Evolutionary conservation across 2,797 vertebrate genomes (phyloP).

Genomic region (Chaenodraco wilsoni): DNA sequence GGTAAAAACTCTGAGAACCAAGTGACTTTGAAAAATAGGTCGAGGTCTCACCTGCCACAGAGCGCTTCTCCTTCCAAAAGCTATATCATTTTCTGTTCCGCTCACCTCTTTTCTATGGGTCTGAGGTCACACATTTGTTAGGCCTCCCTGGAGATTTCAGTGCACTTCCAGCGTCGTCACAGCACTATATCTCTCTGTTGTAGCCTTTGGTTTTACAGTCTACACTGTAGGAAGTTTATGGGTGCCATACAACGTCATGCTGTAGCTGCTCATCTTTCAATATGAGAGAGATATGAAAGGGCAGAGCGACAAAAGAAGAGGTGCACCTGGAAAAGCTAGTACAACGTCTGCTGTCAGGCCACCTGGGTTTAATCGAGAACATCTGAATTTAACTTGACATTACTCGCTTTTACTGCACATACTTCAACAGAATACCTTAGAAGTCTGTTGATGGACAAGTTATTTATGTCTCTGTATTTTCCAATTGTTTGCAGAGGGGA

Average conservation of each 20-base stretch:
- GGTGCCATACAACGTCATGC: slow-evolving; percentile 64
- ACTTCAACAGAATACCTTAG: slow-evolving; percentile 34
- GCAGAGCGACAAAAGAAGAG: slow-evolving; percentile 58
- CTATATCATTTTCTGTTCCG: slow-evolving; percentile 63
- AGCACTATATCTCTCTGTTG: slow-evolving; percentile 63
- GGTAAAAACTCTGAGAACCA: slow-evolving; percentile 60
- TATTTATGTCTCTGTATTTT: slow-evolving; percentile 25
- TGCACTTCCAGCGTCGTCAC: slow-evolving; percentile 48
- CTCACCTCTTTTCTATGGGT: slow-evolving; percentile 52
- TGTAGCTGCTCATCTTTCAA: slow-evolving; percentile 62
- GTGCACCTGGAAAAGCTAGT: slow-evolving; percentile 55
- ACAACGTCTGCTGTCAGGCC: slow-evolving; percentile 42
- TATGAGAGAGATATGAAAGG: slow-evolving; percentile 68
- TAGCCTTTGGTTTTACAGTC: slow-evolving; percentile 72
- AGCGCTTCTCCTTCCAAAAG: slow-evolving; percentile 56
- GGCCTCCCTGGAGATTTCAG: slow-evolving; percentile 59
- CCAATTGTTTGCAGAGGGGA: slow-evolving; percentile 33
- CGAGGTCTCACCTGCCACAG: slow-evolving; percentile 65
- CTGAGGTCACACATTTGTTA: slow-evolving; percentile 72
- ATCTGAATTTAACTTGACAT: slow-evolving; percentile 49
- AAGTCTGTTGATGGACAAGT: slow-evolving; percentile 2
- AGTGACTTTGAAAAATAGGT: slow-evolving; percentile 78
- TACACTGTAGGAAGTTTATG: slow-evolving; percentile 67
- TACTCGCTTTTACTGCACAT: slow-evolving; percentile 39
- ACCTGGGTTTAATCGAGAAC: slow-evolving; percentile 60